Evolutionary conservation across 2,888 invertebrate species (phyloP).

Genomic region (Andrena marginata): DNA sequence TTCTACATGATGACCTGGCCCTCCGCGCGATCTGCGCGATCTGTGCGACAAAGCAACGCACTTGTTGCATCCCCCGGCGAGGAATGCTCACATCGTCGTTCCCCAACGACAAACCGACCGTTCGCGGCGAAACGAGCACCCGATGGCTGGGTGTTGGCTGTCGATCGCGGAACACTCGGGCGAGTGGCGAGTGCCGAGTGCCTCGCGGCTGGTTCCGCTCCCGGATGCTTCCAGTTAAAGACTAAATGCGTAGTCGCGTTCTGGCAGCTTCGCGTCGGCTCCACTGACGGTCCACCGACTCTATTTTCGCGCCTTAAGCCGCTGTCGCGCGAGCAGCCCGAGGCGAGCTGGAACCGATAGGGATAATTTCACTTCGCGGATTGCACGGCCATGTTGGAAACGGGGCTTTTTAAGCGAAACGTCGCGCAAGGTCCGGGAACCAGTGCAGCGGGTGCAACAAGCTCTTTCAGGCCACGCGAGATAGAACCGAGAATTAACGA

Average conservation of each 20-base stretch:
- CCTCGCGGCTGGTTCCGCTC: conserved; percentile 40
- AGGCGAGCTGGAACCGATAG: conserved; percentile 18
- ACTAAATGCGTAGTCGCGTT: conserved; percentile 67
- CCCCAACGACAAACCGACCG: not conserved
- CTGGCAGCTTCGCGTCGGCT: conserved; percentile 51
- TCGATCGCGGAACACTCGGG: not conserved
- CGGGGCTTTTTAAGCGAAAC: no score
- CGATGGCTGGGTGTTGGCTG: not conserved
- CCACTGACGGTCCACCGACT: conserved; percentile 42
- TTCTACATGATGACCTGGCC: not conserved
- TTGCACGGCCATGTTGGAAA: no score
- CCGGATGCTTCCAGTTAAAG: conserved; percentile 70
- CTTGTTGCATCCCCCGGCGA: conserved; percentile 49
- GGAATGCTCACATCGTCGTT: conserved; percentile 9
- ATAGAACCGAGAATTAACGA: not conserved
- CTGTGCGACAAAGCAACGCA: conserved; percentile 14
- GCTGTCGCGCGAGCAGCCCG: conserved; percentile 49
- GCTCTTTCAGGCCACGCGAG: no score
- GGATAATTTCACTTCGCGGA: conserved; percentile 15
- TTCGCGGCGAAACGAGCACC: not conserved
- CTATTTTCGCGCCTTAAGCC: conserved; percentile 72
- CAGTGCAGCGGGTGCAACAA: no score
- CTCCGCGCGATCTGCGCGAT: not conserved
- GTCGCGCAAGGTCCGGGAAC: no score
- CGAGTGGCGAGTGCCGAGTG: not conserved